These are phyloP conservation scores for Dynastes hyllus DNA, from an alignment of 2,888 invertebrate genomes.

Conservation along the genomic window DNA sequence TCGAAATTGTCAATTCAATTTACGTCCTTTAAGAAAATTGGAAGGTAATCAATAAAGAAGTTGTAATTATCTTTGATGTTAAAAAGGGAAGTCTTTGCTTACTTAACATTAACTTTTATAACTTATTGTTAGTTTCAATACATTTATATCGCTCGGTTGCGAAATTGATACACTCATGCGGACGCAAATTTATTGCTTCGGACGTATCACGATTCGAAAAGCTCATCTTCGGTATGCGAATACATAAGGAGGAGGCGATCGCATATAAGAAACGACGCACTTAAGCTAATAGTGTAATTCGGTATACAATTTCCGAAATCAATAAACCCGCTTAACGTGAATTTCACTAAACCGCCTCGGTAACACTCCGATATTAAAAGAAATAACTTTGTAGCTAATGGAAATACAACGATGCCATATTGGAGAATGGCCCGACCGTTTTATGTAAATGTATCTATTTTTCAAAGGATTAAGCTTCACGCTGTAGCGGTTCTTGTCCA, in stretches of 20 bases:
- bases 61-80: too few relatives aligned
- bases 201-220: background rate
- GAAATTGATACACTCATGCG: background rate
- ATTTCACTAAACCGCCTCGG: constrained; percentile 35
- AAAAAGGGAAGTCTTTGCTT: too few relatives aligned
- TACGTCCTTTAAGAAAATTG: too few relatives aligned
- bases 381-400: constrained; percentile 42
- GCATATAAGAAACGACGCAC: constrained; percentile 30
- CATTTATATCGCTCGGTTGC: background rate
- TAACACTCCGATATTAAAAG: constrained; percentile 42
- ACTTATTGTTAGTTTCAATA: too few relatives aligned
- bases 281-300: constrained; percentile 44
- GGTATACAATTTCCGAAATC: constrained; percentile 45
- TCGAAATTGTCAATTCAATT: too few relatives aligned
- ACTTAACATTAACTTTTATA: too few relatives aligned
- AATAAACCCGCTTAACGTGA: constrained; percentile 45
- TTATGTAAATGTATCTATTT: constrained; percentile 18
- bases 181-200: background rate
- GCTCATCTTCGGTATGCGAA: background rate
- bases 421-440: constrained; percentile 24
- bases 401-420: constrained; percentile 38
- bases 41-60: too few relatives aligned
- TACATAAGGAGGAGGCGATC: constrained; percentile 23
- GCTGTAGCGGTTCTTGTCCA: background rate
- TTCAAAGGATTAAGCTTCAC: constrained; percentile 29